Evolutionary conservation across 2,113 vertebrate species (phyloP), one percentile per base, ranked within the genome.

Genomic region (Syngnathus scovelli): DNA sequence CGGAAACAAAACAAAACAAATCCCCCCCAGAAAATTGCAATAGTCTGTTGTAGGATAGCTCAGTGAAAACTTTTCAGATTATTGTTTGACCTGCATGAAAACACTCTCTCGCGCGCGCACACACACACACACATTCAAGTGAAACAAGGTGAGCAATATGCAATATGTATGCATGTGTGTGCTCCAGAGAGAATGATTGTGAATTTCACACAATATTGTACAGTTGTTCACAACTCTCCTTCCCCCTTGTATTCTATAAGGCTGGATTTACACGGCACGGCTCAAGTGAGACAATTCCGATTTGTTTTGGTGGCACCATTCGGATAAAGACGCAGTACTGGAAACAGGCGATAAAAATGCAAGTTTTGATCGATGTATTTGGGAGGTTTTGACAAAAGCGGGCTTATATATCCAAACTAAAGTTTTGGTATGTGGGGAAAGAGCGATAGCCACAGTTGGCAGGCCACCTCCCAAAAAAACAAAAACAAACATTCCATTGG

Each of bases 101-200:
- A 61, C 59, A 61, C 59, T 2, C 36, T 10, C 41, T 0, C 7
- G 1, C 41, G 1, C 41, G 10, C 41, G 12, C 41, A 43, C 41
- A 43, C 41, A 43, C 41, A 43, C 41, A 11, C n/a, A 55, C 21
- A 27, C 44, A 46, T 15, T 27, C 21, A 58, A 36, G 19, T 43
- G 70, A 69, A 71, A 75, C 69, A 51, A 75, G 69, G 74, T 70
- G 69, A 82, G 82, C 68, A 82, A 86, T 88, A 87, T 88, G 86
- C 85, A 88, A 86, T 84, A 70, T 71, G 70, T 85, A 70, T 76
- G 77, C 73, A 75, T 83, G 79, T 85, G 73, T 85, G 77, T 85
- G 82, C 83, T 70, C 67, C 68, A 72, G 71, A 74, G 51, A 21
- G 43, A 44, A 38, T 8, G 16, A 66, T 69, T 77, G 77, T 80